Base-by-base conservation (phyloP, 2,797 vertebrate genomes). In the Uromys caudimaculatus region DNA sequence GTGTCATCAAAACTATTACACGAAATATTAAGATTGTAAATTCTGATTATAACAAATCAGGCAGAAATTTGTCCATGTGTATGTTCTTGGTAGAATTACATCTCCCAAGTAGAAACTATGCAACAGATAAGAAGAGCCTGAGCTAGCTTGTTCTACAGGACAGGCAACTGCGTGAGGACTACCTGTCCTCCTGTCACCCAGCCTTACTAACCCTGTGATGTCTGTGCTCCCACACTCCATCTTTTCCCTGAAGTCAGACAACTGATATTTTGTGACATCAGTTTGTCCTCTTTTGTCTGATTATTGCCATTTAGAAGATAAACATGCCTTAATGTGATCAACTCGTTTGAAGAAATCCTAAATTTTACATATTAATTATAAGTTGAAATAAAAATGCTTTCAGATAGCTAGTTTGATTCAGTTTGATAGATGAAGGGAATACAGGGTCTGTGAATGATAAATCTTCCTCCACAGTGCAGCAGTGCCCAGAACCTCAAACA, bases 41-140 rank as follows among this genome's bases (percentile, higher is more conserved):
- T 77, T 94, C 67, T 82, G 38, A 90, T 54, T 60, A 60, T 82
- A 86, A 90, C 54, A 81, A 17, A 41, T 50, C 38, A 52, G 93
- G 24, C 69, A 94, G 69, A 92, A 89, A 29, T 50, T 24, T 78
- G 56, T 69, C 27, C 32, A 8, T 29, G 6, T 64, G 24, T 38
- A 38, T 81, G 24, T 56, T 47, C 44, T 87, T 64, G 62, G 10
- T 50, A 47, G 13, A 62, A 38, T 87, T 79, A n/a, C 32, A 67
- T 79, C 58, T 85, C 62, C 44, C 24, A 81, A 35, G 23, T 44
- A 56, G 47, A 91, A 95, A 69, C n/a, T 71, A 23, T 50, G 38
- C 91, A 62, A 75, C 6, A 52, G 19, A 29, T n/a, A 79, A n/a
- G 4, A n/a, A 54, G 5, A 44, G 16, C 29, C 50, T 83, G 47